Evolutionary conservation across 2,797 vertebrate species (phyloP), one percentile per base, ranked within the genome.

Genomic region (Ceyx erithaca): DNA sequence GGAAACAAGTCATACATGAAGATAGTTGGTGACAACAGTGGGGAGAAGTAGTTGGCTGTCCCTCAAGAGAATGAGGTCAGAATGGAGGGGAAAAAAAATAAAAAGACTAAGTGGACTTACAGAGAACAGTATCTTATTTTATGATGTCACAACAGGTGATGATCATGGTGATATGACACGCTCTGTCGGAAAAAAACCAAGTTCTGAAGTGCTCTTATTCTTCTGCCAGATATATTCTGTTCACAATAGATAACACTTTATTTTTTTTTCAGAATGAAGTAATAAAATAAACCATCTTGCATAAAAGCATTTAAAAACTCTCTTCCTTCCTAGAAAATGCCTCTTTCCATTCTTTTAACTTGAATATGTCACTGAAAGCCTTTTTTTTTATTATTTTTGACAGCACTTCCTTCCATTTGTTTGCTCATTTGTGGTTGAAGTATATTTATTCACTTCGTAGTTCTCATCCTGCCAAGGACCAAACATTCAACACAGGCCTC

Each of bases 321-420:
- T 94, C 91, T 93, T 94, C 81, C 92, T 91, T 93, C 84, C 88
- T 94, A 89, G 92, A 93, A 94, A 95, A 96, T 87, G 79, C 66
- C 40, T 93, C 83, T 94, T 92, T 62, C 88, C 92, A 59, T 89
- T 96, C 81, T 94, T 92, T 85, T 87, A 90, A 94, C 59, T 93
- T 89, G 90, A 95, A 80, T 83, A 95, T 93, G 79, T 92, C 86
- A 85, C 92, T 78, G 84, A 94, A 93, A 83, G 30, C 71, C 23
- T 71, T 75, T 94, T 92, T 92, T 95, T 92, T 61, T 40, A 40
- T 40, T 40, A 14, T 40, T 40, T 40, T 40, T 40, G 37, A 80
- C 79, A 83, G 79, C 55, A 87, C 84, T 96, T 96, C 96, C 95
- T 96, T 94, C 92, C 84, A 95, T 95, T 95, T 85, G 52, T 86